These are phyloP conservation scores for Hemiprocne comata DNA, from an alignment of 2,113 vertebrate genomes.

Conservation along the genomic window DNA sequence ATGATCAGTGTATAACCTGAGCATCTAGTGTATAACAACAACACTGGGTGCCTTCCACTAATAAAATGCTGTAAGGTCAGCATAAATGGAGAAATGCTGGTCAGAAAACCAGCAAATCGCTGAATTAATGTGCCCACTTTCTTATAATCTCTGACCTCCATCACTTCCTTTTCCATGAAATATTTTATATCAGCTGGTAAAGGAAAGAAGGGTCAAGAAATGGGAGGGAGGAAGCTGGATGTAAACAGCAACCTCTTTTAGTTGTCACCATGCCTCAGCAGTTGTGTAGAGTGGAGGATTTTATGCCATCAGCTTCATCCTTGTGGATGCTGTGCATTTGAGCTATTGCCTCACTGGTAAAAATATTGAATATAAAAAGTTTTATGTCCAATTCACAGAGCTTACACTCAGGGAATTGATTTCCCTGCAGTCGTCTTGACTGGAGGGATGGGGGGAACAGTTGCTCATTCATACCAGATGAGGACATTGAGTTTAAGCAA, in stretches of 20 bases:
- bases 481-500: not conserved
- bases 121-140: not conserved
- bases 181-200: not conserved
- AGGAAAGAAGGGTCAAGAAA: not conserved
- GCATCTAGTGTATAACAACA: not conserved
- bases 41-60: fast-evolving
- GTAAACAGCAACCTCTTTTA: not conserved
- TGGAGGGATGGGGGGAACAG: fast-evolving
- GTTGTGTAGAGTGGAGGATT: not conserved
- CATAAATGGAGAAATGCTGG: not conserved
- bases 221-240: fast-evolving
- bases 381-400: not conserved
- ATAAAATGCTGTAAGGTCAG: not conserved
- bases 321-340: not conserved
- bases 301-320: not conserved
- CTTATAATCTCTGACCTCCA: not conserved
- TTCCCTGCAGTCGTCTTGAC: not conserved
- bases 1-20: not conserved
- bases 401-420: not conserved
- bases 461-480: not conserved
- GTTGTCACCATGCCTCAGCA: not conserved
- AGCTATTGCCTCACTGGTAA: not conserved
- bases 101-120: not conserved
- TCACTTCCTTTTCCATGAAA: not conserved
- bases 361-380: not conserved